Evolutionary conservation across 2,113 vertebrate species (phyloP).

Genomic region (Coracopsis vasa): DNA sequence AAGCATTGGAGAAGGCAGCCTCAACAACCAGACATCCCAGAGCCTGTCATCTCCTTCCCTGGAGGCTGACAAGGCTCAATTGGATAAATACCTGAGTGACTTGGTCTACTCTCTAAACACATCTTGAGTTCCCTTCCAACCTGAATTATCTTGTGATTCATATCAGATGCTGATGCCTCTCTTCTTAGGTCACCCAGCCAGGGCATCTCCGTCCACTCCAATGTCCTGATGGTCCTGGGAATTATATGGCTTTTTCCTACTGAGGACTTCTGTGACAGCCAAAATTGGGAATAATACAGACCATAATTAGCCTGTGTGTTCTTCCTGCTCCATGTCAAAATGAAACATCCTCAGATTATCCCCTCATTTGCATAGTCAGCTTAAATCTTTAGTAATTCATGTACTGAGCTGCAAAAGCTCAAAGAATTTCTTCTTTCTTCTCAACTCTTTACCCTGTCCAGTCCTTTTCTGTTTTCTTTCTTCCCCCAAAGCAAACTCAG

Average conservation of each 20-base stretch:
- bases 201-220: not conserved
- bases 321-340: not conserved
- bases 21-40: not conserved
- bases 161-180: not conserved
- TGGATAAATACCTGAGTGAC: not conserved
- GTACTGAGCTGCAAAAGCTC: not conserved
- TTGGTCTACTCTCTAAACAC: not conserved
- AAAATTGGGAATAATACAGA: not conserved
- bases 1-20: not conserved
- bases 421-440: not conserved
- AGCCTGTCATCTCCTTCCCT: not conserved
- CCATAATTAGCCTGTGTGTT: not conserved
- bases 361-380: not conserved
- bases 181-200: not conserved
- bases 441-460: not conserved
- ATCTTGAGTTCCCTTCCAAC: not conserved
- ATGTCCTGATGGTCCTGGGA: not conserved
- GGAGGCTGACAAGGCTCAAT: not conserved
- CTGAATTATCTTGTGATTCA: not conserved
- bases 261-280: not conserved
- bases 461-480: not conserved
- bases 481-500: not conserved
- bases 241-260: not conserved
- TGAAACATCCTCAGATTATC: not conserved
- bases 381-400: not conserved